Percentiles rank a stretch among this genome's conserved stretches.
phyloP scores from a whole-genome alignment of 1,140 invertebrate genomes.

The Ectropis grisescens region DNA sequence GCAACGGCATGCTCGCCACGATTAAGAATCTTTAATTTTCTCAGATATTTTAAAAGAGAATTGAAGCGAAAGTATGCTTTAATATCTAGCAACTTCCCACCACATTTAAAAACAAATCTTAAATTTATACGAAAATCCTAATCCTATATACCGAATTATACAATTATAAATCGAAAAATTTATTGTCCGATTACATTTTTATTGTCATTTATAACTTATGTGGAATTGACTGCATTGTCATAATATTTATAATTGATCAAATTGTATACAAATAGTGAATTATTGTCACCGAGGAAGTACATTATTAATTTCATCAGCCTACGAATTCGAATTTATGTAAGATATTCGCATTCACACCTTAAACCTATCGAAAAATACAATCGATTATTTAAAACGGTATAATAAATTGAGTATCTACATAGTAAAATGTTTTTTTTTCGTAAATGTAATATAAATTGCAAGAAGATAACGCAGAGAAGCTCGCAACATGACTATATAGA shows the following conservation, averaged over 20 bases:
- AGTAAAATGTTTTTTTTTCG: slow-evolving; percentile 32
- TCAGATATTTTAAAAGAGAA: slow-evolving; percentile 4
- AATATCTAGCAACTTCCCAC: slow-evolving; percentile 8
- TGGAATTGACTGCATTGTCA: slow-evolving; percentile 38
- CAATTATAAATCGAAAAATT: slow-evolving; percentile 21
- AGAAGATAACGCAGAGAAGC: slow-evolving; percentile 37
- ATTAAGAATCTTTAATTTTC: too few relatives aligned
- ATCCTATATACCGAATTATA: slow-evolving; percentile 2
- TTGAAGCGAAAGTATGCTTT: slow-evolving; percentile 15
- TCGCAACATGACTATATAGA: slow-evolving; percentile 22
- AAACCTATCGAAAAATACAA: slow-evolving; percentile 53
- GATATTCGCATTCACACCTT: too few relatives aligned
- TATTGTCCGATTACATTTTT: slow-evolving; percentile 21
- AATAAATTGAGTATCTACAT: slow-evolving; percentile 46
- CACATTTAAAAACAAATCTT: slow-evolving; percentile 1
- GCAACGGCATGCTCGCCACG: too few relatives aligned
- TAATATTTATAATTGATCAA: slow-evolving; percentile 47
- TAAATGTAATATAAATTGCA: slow-evolving; percentile 48
- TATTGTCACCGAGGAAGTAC: slow-evolving; percentile 34
- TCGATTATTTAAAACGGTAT: slow-evolving; percentile 39
- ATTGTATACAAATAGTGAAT: slow-evolving; percentile 24
- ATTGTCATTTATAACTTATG: slow-evolving; percentile 26
- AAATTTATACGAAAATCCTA: too few relatives aligned
- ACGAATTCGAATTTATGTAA: slow-evolving; percentile 11
- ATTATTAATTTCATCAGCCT: slow-evolving; percentile 4